Conservation (phyloP, 2,888 invertebrate genomes). For the Phortica okadai region DNA sequence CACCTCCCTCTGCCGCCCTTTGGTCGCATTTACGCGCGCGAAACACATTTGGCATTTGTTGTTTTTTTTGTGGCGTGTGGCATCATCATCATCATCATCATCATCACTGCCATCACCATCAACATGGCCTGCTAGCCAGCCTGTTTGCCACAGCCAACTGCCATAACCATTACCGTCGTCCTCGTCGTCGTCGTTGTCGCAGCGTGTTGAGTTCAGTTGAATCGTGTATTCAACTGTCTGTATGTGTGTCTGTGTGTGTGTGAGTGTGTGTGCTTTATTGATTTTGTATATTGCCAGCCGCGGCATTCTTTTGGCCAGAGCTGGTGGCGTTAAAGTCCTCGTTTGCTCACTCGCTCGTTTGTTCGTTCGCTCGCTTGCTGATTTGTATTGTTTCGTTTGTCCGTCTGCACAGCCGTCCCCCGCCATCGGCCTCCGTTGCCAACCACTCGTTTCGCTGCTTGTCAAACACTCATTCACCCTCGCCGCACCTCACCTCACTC, state of each 20-base stretch:
- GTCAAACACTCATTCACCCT: not conserved
- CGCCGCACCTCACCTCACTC: too few species aligned
- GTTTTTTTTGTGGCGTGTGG: conserved; percentile 25
- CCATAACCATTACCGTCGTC: not conserved
- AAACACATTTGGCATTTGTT: conserved; percentile 25
- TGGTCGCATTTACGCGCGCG: not conserved
- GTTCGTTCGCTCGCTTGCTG: not conserved
- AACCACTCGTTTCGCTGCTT: not conserved
- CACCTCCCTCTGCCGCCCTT: not conserved
- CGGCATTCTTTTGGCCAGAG: not conserved
- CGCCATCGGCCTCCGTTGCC: not conserved
- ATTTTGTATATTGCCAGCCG: conserved; percentile 16
- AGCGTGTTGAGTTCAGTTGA: not conserved
- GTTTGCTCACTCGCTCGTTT: not conserved
- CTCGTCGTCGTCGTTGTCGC: not conserved
- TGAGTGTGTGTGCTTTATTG: conserved; percentile 22
- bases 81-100: not conserved
- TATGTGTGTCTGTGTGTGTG: conserved; percentile 9
- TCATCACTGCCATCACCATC: not conserved
- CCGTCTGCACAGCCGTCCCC: not conserved
- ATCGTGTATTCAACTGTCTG: not conserved
- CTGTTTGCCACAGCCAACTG: not conserved
- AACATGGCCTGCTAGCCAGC: too few species aligned
- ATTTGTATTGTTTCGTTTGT: conserved; percentile 20
- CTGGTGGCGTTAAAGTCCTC: not conserved